Base-by-base conservation (phyloP, 1,140 invertebrate species). In the Drosophila rufa region DNA sequence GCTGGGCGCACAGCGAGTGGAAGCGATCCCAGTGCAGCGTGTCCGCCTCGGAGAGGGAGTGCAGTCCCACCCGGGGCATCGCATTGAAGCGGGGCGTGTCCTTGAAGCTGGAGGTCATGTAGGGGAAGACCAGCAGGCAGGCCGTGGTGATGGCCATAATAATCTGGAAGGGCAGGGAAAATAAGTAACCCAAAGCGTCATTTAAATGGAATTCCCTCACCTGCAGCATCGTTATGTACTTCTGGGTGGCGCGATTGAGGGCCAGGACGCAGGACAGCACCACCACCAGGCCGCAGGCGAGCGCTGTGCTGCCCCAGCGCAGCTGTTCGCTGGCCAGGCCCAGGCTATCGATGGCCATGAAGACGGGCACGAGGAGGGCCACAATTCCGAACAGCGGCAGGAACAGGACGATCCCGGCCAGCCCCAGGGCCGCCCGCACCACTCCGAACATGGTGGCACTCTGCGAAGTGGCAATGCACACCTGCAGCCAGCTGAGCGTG, bases 401-500 rank as follows among this genome's bases (percentile, higher is more conserved):
- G 79, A 97, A 97, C 0, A 97, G 84, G 1, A 97, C 95, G 33
- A 96, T 94, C 7, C 96, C 96, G 5, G 97, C 96, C 19, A 97
- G 77, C 0, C 95, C 97, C 6, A 98, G 92, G 5, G 96, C 95
- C 0, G 96, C 96, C 38, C 97, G 93, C 36, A 96, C 95, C 14
- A 97, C 91, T 0, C 97, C 97, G 82, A 96, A 97, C 93, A 96
- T 96, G 0, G 96, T 97, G 33, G 96, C 96, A 30, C 96, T 96
- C 80, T 97, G 96, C 0, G 96, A 96, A 73, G 95, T 96, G 4
- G 96, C 94, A 69, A 97, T 95, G 40, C 96, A 96, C 79, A 97
- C 95, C 81, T 97, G 97, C 87, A 97, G 95, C 97, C 97, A 98
- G 81, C 96, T 97, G 7, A 97, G 93, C 0, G 96, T 97, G 0